Percentiles rank a stretch among this genome's conserved stretches.
phyloP scores from a whole-genome alignment of 2,797 vertebrate species.

The Gymnoscopelus braueri region DNA sequence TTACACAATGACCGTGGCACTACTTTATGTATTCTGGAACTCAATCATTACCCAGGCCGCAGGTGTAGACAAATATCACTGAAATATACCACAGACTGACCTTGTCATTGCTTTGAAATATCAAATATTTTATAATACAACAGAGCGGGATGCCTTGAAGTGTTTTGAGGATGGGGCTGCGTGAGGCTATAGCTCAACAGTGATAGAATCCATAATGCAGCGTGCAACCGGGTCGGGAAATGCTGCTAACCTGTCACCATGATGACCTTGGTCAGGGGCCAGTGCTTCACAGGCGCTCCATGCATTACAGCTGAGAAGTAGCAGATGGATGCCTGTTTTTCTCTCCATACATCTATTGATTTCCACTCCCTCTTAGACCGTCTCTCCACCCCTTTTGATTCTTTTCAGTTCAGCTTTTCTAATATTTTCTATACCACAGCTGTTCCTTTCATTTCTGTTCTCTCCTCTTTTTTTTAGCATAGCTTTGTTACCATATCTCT shows the following conservation, averaged over 20 bases:
- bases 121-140: constrained; percentile 15
- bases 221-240: constrained; percentile 35
- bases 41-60: too few relatives aligned
- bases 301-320: constrained; percentile 12
- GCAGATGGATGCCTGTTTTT: constrained; percentile 1
- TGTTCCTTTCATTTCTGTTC: background rate
- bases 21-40: too few relatives aligned
- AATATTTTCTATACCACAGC: background rate
- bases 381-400: too few relatives aligned
- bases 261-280: constrained; percentile 29
- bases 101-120: background rate
- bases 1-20: too few relatives aligned
- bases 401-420: too few relatives aligned
- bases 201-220: constrained; percentile 59
- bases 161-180: too few relatives aligned
- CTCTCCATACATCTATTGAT: too few relatives aligned
- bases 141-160: constrained; percentile 22
- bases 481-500: too few relatives aligned
- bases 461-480: background rate
- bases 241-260: constrained; percentile 34
- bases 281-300: constrained; percentile 26
- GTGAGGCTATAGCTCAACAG: constrained; percentile 45
- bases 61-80: background rate
- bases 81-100: background rate
- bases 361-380: too few relatives aligned